phyloP scores from a whole-genome alignment of 2,113 vertebrate species.

The Aplodontia rufa region DNA sequence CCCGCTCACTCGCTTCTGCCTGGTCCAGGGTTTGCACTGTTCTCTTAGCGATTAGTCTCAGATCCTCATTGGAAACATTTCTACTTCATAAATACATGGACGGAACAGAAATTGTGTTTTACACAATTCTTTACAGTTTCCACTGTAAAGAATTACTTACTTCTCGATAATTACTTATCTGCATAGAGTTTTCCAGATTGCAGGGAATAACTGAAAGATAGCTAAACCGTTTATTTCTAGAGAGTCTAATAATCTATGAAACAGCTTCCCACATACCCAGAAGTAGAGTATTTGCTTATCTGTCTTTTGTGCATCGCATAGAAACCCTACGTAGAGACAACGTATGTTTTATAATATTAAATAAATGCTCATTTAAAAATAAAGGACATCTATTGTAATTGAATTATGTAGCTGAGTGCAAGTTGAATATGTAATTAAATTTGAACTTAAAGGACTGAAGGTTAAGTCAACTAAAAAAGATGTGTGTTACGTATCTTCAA shows the following conservation, averaged over 20 bases:
- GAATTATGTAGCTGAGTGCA: not conserved
- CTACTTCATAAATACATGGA: not conserved
- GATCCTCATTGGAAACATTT: not conserved
- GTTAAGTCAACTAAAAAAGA: not conserved
- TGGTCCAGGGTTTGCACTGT: fast-evolving
- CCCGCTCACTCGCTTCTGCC: fast-evolving
- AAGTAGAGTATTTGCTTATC: not conserved
- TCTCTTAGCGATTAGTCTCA: not conserved
- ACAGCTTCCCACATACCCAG: fast-evolving
- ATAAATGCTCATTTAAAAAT: not conserved
- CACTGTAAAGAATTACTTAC: not conserved
- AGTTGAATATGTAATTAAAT: not conserved
- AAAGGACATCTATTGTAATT: not conserved
- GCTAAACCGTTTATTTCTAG: not conserved
- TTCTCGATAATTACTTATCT: not conserved
- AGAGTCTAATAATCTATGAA: not conserved
- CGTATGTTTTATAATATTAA: not conserved
- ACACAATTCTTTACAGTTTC: not conserved
- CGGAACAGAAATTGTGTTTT: not conserved
- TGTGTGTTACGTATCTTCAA: not conserved
- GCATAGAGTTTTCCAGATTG: not conserved
- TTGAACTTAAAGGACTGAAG: not conserved
- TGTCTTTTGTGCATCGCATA: not conserved
- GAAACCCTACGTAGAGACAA: not conserved
- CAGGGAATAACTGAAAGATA: not conserved